A percentile compares a stretch with the other conserved stretches of the same genome.
phyloP scores from a whole-genome alignment of 2,797 vertebrate genomes.

The Ceyx erithaca region DNA sequence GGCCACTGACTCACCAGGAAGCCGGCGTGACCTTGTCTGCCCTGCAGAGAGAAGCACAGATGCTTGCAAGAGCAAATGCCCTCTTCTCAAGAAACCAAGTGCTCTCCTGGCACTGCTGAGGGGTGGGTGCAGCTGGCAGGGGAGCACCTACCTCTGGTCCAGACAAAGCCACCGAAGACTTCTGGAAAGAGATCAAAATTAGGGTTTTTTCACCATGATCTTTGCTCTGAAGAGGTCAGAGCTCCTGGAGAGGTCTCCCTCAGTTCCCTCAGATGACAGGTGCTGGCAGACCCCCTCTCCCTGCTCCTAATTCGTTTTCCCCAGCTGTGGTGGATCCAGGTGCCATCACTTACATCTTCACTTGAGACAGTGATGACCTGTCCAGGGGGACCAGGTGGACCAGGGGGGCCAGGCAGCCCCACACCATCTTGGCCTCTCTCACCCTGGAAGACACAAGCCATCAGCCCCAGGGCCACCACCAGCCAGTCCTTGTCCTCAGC shows the following conservation, averaged over 20 bases:
- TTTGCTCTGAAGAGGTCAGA: neutral
- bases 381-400: conserved; percentile 91
- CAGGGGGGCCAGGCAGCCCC: conserved; percentile 85
- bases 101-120: neutral
- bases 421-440: conserved; percentile 87
- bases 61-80: neutral
- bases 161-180: neutral
- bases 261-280: accelerated
- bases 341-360: conserved; percentile 57
- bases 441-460: conserved; percentile 79
- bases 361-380: conserved; percentile 78
- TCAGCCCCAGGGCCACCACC: neutral
- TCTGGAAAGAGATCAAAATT: conserved; percentile 19
- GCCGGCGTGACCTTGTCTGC: conserved; percentile 83
- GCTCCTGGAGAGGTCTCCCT: neutral
- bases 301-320: neutral
- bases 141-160: conserved; percentile 64
- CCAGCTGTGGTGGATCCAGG: neutral
- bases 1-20: conserved; percentile 82
- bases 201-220: neutral
- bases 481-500: accelerated
- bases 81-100: neutral
- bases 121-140: no score
- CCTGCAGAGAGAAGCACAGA: conserved; percentile 52
- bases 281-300: neutral